Evolutionary conservation across 1,140 invertebrate species (phyloP), one percentile per base, ranked within the genome.

Genomic region (Drosophila kurseongensis): DNA sequence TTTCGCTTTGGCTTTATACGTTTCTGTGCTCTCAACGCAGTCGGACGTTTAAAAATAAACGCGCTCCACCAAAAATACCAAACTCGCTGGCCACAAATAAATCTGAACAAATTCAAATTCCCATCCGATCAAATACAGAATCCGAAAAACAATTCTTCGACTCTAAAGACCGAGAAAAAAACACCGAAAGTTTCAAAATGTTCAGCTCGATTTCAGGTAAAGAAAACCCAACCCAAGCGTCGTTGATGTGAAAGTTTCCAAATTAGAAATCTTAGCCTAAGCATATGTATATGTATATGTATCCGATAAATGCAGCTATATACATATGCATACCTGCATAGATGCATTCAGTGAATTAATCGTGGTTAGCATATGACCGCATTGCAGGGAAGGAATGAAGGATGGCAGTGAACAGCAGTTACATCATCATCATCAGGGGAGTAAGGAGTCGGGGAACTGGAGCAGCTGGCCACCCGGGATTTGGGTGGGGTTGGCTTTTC

Each of bases 151-250:
- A 45, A 35, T 38, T 67, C n/a, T 16, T 40, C 14, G 29, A 71
- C 36, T 52, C 56, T 12, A 72, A 78, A 9, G 14, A 35, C 50
- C 50, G 27, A 48, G 45, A 50, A 69, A 54, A 54, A 68, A 23
- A 23, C 23, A 42, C 13, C 48, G 6, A 65, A 74, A 75, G 51
- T 38, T 40, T 57, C 77, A 89, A 79, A 54, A 90, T 91, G 88
- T 91, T 91, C 72, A 91, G 83, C 78, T 91, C 88, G 54, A 59
- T 91, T 56, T 84, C 88, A 91, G 88, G 88, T 91, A 91, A 91
- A 73, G 44, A 41, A 45, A 78, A 35, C 29, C 40, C 13, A 23
- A 68, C 36, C 29, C 14, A 40, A 4, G 50, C 54, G 36, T 38
- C 29, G 42, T 65, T 41, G 32, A 58, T 69, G 84, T 89, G 84